Evolutionary conservation across 2,113 vertebrate species (phyloP).

Genomic region (Leucopsar rothschildi): DNA sequence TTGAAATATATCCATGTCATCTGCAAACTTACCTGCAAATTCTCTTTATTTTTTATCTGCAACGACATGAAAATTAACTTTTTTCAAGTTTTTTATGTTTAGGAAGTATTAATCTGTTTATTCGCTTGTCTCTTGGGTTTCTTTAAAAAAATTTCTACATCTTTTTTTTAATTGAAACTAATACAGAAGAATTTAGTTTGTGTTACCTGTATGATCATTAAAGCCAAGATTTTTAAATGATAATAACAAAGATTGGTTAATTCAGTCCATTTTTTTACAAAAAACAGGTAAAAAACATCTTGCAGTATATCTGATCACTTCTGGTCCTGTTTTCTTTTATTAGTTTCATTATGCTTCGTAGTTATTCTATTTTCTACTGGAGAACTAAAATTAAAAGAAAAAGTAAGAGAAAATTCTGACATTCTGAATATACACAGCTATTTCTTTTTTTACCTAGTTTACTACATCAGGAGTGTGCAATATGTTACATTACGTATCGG

Average conservation of each 20-base stretch:
- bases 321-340: background rate
- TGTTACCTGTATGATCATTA: background rate
- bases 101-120: background rate
- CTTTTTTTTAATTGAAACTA: background rate
- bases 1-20: background rate
- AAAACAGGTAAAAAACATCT: background rate
- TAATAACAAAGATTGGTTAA: background rate
- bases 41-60: background rate
- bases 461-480: background rate
- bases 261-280: background rate
- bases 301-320: background rate
- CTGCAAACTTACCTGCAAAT: background rate
- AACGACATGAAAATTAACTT: background rate
- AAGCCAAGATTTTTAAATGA: background rate
- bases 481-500: background rate
- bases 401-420: background rate
- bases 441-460: background rate
- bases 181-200: background rate
- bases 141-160: background rate
- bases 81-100: background rate
- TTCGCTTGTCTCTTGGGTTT: background rate
- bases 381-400: background rate
- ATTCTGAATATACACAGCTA: background rate
- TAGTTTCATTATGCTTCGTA: background rate
- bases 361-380: background rate